phyloP scores from a whole-genome alignment of 1,140 invertebrate genomes.

The Diprion similis region DNA sequence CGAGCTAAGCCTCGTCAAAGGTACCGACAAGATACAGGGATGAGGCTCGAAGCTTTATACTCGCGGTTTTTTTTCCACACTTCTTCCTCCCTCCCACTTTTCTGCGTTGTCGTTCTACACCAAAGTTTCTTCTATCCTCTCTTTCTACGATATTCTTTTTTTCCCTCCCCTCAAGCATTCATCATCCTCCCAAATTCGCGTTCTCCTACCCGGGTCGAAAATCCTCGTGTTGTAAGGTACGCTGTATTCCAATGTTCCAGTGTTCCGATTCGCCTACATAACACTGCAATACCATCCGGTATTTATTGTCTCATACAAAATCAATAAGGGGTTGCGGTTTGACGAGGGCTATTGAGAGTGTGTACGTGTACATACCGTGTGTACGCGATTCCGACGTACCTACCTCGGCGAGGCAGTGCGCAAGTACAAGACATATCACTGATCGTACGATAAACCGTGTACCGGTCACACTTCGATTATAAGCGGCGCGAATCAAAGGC shows the following conservation, averaged over 20 bases:
- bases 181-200: no score
- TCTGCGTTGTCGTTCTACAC: neutral
- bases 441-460: conserved; percentile 40
- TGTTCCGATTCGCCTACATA: neutral
- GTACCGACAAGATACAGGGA: neutral
- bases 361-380: neutral
- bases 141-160: neutral
- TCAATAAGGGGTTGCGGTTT: conserved; percentile 31
- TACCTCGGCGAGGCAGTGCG: no score
- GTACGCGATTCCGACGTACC: no score
- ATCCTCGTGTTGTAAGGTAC: no score
- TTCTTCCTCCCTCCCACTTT: neutral
- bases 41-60: no score
- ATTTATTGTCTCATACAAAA: conserved; percentile 36
- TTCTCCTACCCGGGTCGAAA: no score
- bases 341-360: neutral
- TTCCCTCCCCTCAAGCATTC: neutral
- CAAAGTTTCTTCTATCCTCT: neutral
- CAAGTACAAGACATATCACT: conserved; percentile 33
- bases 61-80: neutral
- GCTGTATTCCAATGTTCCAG: no score
- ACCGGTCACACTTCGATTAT: conserved; percentile 37
- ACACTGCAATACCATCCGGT: neutral
- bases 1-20: neutral
- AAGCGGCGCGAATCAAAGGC: conserved; percentile 35